Conservation (phyloP, 2,888 invertebrate genomes). For the Antitype chi region DNA sequence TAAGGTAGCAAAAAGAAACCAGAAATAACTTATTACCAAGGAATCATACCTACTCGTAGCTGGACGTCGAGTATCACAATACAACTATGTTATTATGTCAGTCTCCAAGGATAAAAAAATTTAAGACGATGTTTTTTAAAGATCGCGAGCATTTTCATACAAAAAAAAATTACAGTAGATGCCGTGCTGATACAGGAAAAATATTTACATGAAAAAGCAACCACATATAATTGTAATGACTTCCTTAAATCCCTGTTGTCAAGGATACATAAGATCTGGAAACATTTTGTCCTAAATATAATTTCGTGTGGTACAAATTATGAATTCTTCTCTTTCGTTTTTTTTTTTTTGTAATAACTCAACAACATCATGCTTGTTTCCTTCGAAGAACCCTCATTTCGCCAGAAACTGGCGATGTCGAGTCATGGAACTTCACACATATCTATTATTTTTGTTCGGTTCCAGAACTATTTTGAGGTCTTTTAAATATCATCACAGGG, state of each 20-base stretch:
- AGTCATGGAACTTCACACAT: background rate
- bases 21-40: background rate
- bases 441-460: background rate
- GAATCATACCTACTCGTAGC: background rate
- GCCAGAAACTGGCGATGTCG: background rate
- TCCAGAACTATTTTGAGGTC: background rate
- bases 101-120: slow-evolving; percentile 5
- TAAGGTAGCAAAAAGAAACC: background rate
- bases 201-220: slow-evolving; percentile 12
- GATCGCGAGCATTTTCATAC: background rate
- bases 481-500: background rate
- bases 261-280: slow-evolving; percentile 14
- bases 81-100: background rate
- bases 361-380: background rate
- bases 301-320: background rate
- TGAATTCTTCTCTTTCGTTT: background rate
- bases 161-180: background rate
- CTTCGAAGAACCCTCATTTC: background rate
- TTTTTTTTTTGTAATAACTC: background rate
- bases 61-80: background rate
- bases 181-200: background rate
- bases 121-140: background rate
- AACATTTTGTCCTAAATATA: slow-evolving; percentile 1
- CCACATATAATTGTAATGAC: slow-evolving; percentile 27
- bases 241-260: slow-evolving; percentile 25